These are phyloP conservation scores for Pangasius djambal DNA, from an alignment of 2,797 vertebrate genomes.

Conservation along the genomic window DNA sequence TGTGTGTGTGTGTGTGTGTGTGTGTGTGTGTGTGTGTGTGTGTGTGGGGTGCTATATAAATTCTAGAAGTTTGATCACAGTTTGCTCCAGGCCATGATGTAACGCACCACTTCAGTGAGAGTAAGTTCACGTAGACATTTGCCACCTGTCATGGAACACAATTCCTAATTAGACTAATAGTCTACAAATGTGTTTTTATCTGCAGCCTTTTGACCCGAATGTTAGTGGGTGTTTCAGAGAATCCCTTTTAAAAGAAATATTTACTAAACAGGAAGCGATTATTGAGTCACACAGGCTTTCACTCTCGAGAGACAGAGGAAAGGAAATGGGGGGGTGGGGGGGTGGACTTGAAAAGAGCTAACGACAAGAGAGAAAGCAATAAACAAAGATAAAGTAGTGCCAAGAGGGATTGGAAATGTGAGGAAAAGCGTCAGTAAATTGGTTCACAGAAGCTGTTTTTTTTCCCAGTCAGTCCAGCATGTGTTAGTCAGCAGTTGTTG, in stretches of 20 bases:
- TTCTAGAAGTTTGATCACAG: background rate
- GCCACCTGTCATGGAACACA: background rate
- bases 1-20: background rate
- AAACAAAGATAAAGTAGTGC: constrained; percentile 33
- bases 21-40: too few species aligned
- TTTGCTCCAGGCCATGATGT: background rate
- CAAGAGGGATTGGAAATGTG: constrained; percentile 13
- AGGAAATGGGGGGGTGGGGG: background rate
- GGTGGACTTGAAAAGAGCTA: background rate
- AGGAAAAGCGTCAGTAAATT: constrained; percentile 28
- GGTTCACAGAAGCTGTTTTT: background rate
- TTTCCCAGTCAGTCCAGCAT: background rate
- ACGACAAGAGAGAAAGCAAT: constrained; percentile 25
- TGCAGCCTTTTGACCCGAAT: constrained; percentile 32
- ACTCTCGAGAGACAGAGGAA: background rate
- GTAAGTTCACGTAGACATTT: background rate
- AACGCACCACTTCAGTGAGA: background rate
- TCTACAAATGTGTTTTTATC: background rate
- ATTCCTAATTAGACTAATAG: background rate
- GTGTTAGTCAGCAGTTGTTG: constrained; percentile 6
- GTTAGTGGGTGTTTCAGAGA: background rate
- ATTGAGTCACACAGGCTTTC: constrained; percentile 41
- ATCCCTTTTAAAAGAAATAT: constrained; percentile 43
- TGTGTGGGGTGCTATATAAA: background rate
- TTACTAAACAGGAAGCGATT: constrained; percentile 44